Evolutionary conservation across 1,140 invertebrate genomes (phyloP), one percentile per base, ranked within the genome.

Genomic region (Prorops nasuta): DNA sequence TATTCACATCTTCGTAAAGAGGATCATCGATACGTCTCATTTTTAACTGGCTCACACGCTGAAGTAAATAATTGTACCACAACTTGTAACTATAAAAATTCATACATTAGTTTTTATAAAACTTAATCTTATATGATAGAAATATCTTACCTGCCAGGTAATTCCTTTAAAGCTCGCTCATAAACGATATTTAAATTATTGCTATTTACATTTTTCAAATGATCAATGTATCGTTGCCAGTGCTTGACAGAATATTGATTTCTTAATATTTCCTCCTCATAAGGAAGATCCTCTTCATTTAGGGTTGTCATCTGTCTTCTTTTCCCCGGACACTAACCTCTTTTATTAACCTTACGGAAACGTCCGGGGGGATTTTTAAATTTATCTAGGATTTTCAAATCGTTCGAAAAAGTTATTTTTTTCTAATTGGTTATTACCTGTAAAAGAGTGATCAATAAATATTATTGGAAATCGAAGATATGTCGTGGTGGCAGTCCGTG

Each of bases 221-320:
- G 92, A 56, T 98, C 95, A 42, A 98, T 94, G 67, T 98, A 99
- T 35, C 96, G 82, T 18, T 98, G 82, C 97, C 97, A 99, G 68
- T 97, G 94, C 77, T 98, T 98, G 0, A 98, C 92, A 12, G 94
- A 97, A 78, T 88, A 97, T 2, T 94, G 94, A 80, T 99, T 98
- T 55, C 96, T 80, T 17, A 98, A 79, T 66, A 98, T 97, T 75
- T 99, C 96, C 76, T 99, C 96, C 82, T 99, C 96, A 74, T 96
- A 98, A 2, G 95, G 91, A 24, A 98, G 78, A 79, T 99, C 96
- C 69, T 96, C 92, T 72, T 96, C 92, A 65, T 87, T 90, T n/a
- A n/a, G n/a, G n/a, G n/a, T n/a, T n/a, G n/a, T n/a, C n/a, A n/a
- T n/a, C n/a, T n/a, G n/a, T n/a, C n/a, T n/a, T n/a, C n/a, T n/a